A percentile compares a stretch with the other conserved stretches of the same genome.
Evolutionary conservation across 2,888 invertebrate genomes (phyloP).

Genomic region (Sphinx pinastri): DNA sequence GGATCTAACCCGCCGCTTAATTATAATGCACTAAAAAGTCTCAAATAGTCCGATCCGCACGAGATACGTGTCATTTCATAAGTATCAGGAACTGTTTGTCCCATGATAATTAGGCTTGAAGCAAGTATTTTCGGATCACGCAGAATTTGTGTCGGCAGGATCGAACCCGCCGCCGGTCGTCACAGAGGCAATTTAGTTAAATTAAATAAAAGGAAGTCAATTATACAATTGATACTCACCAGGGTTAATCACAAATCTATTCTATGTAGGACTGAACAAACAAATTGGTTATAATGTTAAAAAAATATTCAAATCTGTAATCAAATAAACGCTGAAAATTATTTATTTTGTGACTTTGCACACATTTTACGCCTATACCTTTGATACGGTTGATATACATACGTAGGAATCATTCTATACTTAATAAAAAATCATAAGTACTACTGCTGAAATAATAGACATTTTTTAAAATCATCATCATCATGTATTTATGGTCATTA

Average conservation of each 20-base stretch:
- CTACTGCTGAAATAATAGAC: conserved; percentile 52
- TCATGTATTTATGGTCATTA: conserved; percentile 45
- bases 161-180: too few species aligned
- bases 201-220: not conserved
- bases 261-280: conserved; percentile 28
- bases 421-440: not conserved
- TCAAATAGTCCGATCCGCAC: too few species aligned
- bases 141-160: too few species aligned
- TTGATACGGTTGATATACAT: not conserved
- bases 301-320: not conserved
- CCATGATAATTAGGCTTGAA: too few species aligned
- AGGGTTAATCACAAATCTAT: conserved; percentile 32
- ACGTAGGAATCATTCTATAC: not conserved
- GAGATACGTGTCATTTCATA: too few species aligned
- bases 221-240: conserved; percentile 32
- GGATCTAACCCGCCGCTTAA: too few species aligned
- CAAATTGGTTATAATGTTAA: conserved; percentile 23
- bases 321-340: not conserved
- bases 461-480: conserved; percentile 45
- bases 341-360: not conserved
- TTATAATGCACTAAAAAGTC: too few species aligned
- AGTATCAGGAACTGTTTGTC: too few species aligned
- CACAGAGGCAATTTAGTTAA: not conserved
- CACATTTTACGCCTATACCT: not conserved
- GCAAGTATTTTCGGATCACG: too few species aligned